Base-by-base conservation (phyloP, 2,113 vertebrate genomes). In the Ophthalmolycus amberensis region DNA sequence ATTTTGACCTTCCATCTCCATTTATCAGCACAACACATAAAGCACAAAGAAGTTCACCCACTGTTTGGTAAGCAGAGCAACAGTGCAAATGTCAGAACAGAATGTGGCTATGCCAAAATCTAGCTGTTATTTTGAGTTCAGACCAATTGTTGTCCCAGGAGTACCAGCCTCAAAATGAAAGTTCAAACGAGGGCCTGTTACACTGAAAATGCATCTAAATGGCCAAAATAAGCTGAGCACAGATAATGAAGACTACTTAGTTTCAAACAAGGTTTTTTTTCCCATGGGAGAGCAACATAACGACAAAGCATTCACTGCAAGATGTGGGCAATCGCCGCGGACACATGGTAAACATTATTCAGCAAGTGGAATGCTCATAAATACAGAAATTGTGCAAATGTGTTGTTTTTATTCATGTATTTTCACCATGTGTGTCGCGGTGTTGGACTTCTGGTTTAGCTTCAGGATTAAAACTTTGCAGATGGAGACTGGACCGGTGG, bases 321-420 rank as follows among this genome's bases (percentile, higher is more conserved):
- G 80, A 83, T 86, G 77, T 22, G 27, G 82, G 83, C 60, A 64
- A 50, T 80, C 44, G 50, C 64, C 44, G 20, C 32, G 12, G 44
- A 87, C 93, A 94, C 85, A 86, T 94, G 94, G 89, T 63, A 91
- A 78, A 86, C 80, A 94, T 95, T 95, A 93, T 54, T 71, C 18
- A 69, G 75, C 85, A 70, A 88, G 80, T 81, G 52, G 48, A 82
- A 82, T 12, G 2, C 83, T 82, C 77, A 79, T 89, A 91, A 91
- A 90, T 75, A 40, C 72, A 77, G 69, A 80, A 75, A 71, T 27
- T 73, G 79, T 84, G 81, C 76, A 83, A 90, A 88, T 89, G 62
- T 56, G 58, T 87, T 85, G 85, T 89, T 94, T 85, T 85, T 72
- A 79, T 85, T 77, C n/a, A 22, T 60, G 63, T 76, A 65, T 69